Conservation (phyloP, 2,888 invertebrate genomes). For the Deroplatys truncata region DNA sequence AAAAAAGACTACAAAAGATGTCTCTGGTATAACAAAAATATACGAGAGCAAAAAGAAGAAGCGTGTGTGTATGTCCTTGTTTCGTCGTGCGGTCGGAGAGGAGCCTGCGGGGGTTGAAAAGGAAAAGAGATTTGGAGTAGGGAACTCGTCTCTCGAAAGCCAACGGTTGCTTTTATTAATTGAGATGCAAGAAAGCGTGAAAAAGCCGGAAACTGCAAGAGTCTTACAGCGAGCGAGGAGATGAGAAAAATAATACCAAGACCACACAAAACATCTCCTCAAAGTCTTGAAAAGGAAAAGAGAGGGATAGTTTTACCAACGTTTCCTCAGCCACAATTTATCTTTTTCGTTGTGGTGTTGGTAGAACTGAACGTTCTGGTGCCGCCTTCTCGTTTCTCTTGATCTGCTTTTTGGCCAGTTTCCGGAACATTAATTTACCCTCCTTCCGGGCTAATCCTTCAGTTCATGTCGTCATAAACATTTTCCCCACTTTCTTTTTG, state of each 20-base stretch:
- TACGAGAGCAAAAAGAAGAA: neutral
- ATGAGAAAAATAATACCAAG: constrained; percentile 9
- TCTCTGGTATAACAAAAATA: neutral
- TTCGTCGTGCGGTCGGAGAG: neutral
- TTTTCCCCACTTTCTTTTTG: neutral
- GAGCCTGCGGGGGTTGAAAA: neutral
- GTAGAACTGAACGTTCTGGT: neutral
- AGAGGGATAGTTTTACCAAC: neutral
- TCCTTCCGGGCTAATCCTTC: neutral
- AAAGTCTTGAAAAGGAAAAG: neutral
- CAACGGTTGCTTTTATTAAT: constrained; percentile 11
- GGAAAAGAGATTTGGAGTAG: neutral
- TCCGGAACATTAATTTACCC: neutral
- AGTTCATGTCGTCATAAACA: neutral
- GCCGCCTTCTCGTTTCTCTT: neutral
- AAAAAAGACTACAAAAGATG: neutral
- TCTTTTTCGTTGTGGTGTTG: neutral
- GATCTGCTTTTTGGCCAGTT: neutral
- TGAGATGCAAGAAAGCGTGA: constrained; percentile 17
- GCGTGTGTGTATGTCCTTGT: neutral
- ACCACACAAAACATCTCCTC: neutral
- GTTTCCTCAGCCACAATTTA: neutral
- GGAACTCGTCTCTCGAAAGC: neutral
- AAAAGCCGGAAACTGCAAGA: constrained; percentile 15
- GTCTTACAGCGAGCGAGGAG: constrained; percentile 1